These are phyloP conservation scores for Bombycilla garrulus DNA, from an alignment of 2,113 vertebrate species.

Conservation along the genomic window DNA sequence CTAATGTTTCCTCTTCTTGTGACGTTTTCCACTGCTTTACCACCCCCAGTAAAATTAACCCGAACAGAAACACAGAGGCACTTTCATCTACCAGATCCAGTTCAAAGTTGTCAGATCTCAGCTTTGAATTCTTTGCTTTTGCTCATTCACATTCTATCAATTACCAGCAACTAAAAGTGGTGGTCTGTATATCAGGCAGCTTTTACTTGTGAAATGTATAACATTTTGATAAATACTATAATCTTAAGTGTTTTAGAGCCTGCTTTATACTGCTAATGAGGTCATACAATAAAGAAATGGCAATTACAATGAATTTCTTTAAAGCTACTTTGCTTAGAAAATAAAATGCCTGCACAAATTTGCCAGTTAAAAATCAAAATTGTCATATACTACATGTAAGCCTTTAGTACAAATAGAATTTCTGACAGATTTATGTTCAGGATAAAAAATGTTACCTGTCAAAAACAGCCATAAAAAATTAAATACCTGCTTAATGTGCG, in stretches of 20 bases:
- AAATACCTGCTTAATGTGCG: slow-evolving; percentile 44
- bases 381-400: not conserved
- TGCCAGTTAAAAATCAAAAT: slow-evolving; percentile 48
- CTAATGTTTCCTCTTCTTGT: not conserved
- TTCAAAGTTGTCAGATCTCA: not conserved
- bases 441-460: slow-evolving; percentile 55
- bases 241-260: not conserved
- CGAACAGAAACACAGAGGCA: not conserved
- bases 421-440: slow-evolving; percentile 42
- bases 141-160: not conserved
- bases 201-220: not conserved
- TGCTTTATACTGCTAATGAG: slow-evolving; percentile 15
- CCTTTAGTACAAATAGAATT: slow-evolving; percentile 49
- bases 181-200: not conserved
- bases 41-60: not conserved
- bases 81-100: not conserved
- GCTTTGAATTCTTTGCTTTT: not conserved
- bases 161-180: not conserved
- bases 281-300: not conserved
- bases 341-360: slow-evolving; percentile 28
- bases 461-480: slow-evolving; percentile 62
- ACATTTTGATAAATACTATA: not conserved
- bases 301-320: slow-evolving; percentile 28
- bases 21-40: not conserved
- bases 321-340: not conserved